Evolutionary conservation across 2,888 invertebrate species (phyloP).

Genomic region (Orthonevra nobilis): DNA sequence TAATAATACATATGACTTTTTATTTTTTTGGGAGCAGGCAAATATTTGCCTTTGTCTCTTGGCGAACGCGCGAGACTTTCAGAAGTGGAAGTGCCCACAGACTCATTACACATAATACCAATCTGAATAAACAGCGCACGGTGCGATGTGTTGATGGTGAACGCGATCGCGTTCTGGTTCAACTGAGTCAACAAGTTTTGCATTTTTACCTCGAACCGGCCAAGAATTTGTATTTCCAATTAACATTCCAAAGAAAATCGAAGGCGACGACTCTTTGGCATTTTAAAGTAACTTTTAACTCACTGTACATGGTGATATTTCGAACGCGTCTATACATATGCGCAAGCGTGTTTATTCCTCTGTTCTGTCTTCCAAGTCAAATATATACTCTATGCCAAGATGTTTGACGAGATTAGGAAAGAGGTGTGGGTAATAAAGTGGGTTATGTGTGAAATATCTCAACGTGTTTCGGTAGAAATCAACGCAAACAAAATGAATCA

Average conservation of each 20-base stretch:
- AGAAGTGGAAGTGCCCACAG: constrained; percentile 59
- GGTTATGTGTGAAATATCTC: constrained; percentile 69
- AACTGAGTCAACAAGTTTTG: constrained; percentile 70
- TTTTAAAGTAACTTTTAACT: constrained; percentile 48
- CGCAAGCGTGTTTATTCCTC: neutral
- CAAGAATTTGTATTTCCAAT: constrained; percentile 70
- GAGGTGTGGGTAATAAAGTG: constrained; percentile 64
- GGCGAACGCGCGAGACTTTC: constrained; percentile 36
- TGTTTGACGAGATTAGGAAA: constrained; percentile 55
- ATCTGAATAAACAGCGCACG: constrained; percentile 32
- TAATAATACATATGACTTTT: constrained; percentile 35
- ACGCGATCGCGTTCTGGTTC: constrained; percentile 57
- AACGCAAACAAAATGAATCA: constrained; percentile 37
- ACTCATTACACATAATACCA: constrained; percentile 23
- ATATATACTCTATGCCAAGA: too few relatives aligned
- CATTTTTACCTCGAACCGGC: constrained; percentile 68
- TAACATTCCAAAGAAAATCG: constrained; percentile 59
- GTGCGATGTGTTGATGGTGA: neutral
- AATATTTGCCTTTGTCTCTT: constrained; percentile 68
- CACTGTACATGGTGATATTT: constrained; percentile 5
- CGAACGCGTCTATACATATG: neutral
- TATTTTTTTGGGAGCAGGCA: constrained; percentile 63
- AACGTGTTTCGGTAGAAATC: constrained; percentile 60
- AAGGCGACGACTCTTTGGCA: constrained; percentile 61
- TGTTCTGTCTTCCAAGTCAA: neutral